Evolutionary conservation across 2,888 invertebrate species (phyloP).

Genomic region (Liodrosophila aerea): DNA sequence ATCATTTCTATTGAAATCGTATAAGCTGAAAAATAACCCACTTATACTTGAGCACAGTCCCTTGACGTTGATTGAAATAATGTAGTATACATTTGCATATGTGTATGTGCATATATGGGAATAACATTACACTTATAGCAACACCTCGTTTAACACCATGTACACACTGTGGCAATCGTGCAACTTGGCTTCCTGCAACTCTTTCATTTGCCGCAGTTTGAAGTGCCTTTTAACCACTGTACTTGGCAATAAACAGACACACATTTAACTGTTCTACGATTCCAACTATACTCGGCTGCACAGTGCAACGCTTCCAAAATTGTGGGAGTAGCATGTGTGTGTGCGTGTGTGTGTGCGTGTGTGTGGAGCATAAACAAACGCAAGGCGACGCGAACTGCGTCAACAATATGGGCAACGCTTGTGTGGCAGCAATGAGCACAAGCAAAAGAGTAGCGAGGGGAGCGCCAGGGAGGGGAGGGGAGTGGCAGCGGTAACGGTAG

Average conservation of each 20-base stretch:
- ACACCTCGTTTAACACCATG: no score
- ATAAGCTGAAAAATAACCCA: no score
- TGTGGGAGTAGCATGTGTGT: slow-evolving; percentile 12
- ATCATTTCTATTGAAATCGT: not conserved
- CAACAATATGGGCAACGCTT: slow-evolving; percentile 32
- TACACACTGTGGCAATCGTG: no score
- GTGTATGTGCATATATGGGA: no score
- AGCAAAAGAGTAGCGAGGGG: slow-evolving; percentile 20
- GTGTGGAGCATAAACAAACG: slow-evolving; percentile 46
- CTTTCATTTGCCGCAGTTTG: no score
- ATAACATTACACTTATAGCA: no score
- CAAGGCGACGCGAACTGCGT: slow-evolving; percentile 38
- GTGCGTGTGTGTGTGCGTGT: slow-evolving; percentile 7
- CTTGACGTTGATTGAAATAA: no score
- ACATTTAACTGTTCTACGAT: not conserved
- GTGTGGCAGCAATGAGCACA: slow-evolving; percentile 33
- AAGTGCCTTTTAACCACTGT: not conserved
- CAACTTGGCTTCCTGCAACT: no score
- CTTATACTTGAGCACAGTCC: no score
- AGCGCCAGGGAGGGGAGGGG: not conserved
- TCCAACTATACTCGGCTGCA: slow-evolving; percentile 11
- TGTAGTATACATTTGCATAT: no score
- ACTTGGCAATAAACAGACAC: not conserved
- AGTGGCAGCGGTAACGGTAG: slow-evolving; percentile 13
- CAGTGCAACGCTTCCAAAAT: slow-evolving; percentile 38